Evolutionary conservation across 2,797 vertebrate genomes (phyloP), one percentile per base, ranked within the genome.

Genomic region (Eleutherodactylus coqui): DNA sequence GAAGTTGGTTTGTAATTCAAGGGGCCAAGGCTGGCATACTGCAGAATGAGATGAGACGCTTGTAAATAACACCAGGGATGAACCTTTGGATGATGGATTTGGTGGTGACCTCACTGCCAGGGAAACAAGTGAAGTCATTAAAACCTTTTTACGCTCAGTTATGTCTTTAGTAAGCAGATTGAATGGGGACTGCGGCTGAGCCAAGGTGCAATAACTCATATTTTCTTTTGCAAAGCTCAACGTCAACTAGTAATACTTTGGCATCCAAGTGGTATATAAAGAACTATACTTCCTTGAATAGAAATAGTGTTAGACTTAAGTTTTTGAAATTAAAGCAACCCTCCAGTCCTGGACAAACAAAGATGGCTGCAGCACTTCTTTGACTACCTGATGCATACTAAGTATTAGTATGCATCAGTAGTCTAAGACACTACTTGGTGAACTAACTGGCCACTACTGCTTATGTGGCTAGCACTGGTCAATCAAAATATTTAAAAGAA

Each of bases 1-100:
- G 38, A 53, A 55, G 76, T 45, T 36, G 72, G 78, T 75, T 82
- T 76, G 60, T 62, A 49, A 55, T 51, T 55, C 21, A 32, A 76
- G 8, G 62, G 43, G 43, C 58, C 60, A 64, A 82, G 43, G 58
- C 58, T 58, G 17, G 41, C 24, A 69, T 24, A 6, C 5, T 82
- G 79, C 58, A 73, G 43, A 24, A 75, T 43, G 24, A 69, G 60
- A 21, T 32, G 6, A 55, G 45, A n/a, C 1, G 21, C 32, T 53
- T 49, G 64, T 82, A 82, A 82, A 80, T 67, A 47, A 67, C 11
- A 38, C 21, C 4, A 38, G n/a, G 38, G 38, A 60, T 43, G 16
- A 79, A 41, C 21, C 19, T 24, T 41, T 24, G 14, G 2, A 27
- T 79, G 76, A 79, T 19, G 55, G 55, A n/a, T 62, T 14, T 41